Percentiles rank a stretch among this genome's conserved stretches.
These are phyloP conservation scores for Telmatherina bonti DNA, from an alignment of 2,797 vertebrate genomes.

Conservation along the genomic window DNA sequence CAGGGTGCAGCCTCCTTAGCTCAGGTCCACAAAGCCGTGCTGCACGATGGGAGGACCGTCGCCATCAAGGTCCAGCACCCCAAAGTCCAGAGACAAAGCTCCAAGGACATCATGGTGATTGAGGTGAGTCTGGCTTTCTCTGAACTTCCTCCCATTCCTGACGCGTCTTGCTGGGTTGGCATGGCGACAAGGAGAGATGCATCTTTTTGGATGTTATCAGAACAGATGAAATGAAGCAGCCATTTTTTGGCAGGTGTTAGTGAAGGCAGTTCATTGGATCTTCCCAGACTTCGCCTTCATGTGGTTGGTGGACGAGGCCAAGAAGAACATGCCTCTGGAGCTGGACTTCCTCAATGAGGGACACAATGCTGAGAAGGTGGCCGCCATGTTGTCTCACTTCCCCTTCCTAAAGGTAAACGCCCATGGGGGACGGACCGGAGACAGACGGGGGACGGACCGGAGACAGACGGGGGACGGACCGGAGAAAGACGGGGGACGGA, in stretches of 20 bases:
- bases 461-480: too few relatives aligned
- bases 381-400: conserved; percentile 89
- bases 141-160: too few relatives aligned
- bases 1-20: conserved; percentile 94
- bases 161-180: conserved; percentile 1
- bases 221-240: too few relatives aligned
- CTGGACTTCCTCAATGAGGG: conserved; percentile 97
- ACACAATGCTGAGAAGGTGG: conserved; percentile 91
- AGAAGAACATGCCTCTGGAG: conserved; percentile 96
- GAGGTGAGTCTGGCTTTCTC: conserved; percentile 85
- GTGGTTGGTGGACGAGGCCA: conserved; percentile 98
- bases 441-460: too few relatives aligned
- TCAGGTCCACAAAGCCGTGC: conserved; percentile 95
- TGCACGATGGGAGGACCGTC: conserved; percentile 91
- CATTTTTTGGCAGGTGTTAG: conserved; percentile 83
- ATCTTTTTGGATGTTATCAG: too few relatives aligned
- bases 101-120: conserved; percentile 94
- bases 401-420: conserved; percentile 90
- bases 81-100: conserved; percentile 93
- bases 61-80: conserved; percentile 98
- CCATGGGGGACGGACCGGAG: too few relatives aligned
- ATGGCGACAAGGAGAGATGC: too few relatives aligned
- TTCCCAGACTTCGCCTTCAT: conserved; percentile 98
- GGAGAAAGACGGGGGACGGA: too few relatives aligned
- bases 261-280: conserved; percentile 89